Evolutionary conservation across 1,140 invertebrate genomes (phyloP).

Genomic region (Drosophila nebulosa): DNA sequence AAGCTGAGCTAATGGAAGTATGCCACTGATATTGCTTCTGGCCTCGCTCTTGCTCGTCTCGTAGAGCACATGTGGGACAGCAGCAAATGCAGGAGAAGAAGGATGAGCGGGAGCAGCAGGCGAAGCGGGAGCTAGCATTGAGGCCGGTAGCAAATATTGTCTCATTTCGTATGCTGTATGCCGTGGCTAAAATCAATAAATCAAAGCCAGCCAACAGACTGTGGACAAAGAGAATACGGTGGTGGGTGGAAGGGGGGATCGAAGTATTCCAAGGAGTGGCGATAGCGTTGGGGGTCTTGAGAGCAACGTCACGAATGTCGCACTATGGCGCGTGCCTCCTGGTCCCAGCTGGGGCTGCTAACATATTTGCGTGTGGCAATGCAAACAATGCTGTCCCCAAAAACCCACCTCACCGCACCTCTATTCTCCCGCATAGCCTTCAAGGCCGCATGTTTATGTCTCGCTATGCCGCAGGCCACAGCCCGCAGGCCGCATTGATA

Average conservation of each 20-base stretch:
- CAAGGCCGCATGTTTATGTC: slow-evolving; percentile 49
- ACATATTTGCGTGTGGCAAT: slow-evolving; percentile 71
- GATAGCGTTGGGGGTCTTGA: slow-evolving; percentile 36
- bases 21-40: slow-evolving; percentile 23
- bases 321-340: slow-evolving; percentile 59
- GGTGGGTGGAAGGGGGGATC: not conserved
- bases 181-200: slow-evolving; percentile 71
- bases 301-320: slow-evolving; percentile 62
- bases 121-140: not conserved
- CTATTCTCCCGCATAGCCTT: slow-evolving; percentile 2
- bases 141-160: slow-evolving; percentile 59
- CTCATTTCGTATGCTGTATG: slow-evolving; percentile 73
- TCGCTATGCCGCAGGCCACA: slow-evolving; percentile 23
- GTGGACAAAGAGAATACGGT: not conserved
- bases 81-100: not conserved
- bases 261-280: not conserved
- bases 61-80: slow-evolving; percentile 52
- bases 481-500: slow-evolving; percentile 35
- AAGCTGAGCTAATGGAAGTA: slow-evolving; percentile 44
- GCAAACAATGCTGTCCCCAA: slow-evolving; percentile 54
- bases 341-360: slow-evolving; percentile 46
- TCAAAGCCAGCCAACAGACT: slow-evolving; percentile 53
- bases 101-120: too few species aligned
- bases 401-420: not conserved
- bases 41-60: slow-evolving; percentile 7